phyloP scores from a whole-genome alignment of 2,797 vertebrate species.

The Acomys russatus region DNA sequence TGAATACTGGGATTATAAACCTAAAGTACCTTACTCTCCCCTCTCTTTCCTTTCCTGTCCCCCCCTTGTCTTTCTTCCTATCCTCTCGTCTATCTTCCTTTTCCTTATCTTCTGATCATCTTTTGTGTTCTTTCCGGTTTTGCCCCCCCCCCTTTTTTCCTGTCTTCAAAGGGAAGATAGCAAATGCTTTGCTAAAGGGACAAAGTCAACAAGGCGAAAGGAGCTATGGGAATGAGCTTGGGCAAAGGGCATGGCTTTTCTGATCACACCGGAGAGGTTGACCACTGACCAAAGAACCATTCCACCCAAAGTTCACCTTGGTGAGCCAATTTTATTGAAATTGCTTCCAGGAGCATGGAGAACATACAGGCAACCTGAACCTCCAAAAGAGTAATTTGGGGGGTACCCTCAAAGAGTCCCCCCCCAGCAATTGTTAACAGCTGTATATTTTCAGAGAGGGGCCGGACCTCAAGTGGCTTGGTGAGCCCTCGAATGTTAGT shows the following conservation, averaged over 20 bases:
- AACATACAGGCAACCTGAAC: background rate
- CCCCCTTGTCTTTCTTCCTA: background rate
- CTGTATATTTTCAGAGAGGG: background rate
- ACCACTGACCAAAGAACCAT: background rate
- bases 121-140: background rate
- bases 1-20: background rate
- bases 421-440: background rate
- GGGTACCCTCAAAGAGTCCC: too few relatives aligned
- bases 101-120: background rate
- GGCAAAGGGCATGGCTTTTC: background rate
- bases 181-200: conserved; percentile 19
- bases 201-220: conserved; percentile 29
- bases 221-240: background rate
- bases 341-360: background rate
- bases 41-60: too few relatives aligned
- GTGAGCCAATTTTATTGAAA: background rate
- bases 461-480: background rate
- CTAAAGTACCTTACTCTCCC: background rate
- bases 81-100: background rate
- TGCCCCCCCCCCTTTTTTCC: background rate
- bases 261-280: background rate
- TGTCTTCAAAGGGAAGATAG: background rate
- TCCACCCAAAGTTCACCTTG: background rate
- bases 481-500: background rate
- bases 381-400: background rate